Evolutionary conservation across 2,797 vertebrate genomes (phyloP), one percentile per base, ranked within the genome.

Genomic region (Helostoma temminkii): DNA sequence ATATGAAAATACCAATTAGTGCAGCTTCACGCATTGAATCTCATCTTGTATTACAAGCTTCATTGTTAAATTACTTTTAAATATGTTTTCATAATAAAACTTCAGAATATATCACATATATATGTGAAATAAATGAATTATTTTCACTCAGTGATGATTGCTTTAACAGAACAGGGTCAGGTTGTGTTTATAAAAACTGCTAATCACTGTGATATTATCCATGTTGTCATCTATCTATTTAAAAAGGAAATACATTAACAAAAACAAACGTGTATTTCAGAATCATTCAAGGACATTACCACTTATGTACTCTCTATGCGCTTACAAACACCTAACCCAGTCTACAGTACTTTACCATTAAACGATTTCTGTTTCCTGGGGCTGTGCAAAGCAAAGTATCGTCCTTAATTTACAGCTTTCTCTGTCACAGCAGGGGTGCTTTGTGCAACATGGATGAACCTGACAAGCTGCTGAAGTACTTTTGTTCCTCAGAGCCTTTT

Each of bases 401-500:
- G 8, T 21, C 53, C 52, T 34, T 61, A 68, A 69, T 84, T 71
- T 69, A 24, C 15, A 69, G 74, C 66, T 62, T 53, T 62, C 34
- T 72, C 55, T 49, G 34, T 63, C 54, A 42, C 79, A 78, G 77
- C 55, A 55, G 77, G 65, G 48, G 55, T 8, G 9, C 42, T 55
- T 14, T 52, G 54, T 69, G 65, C 10, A 61, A 37, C 48, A 63
- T 41, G 66, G 66, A 72, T 75, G 65, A 71, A 75, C 42, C 66
- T 79, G 75, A 75, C 69, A 74, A 65, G 57, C 50, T 63, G 42
- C 61, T 71, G 61, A 66, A 62, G 60, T 70, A 9, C 39, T 53
- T 87, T 62, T 78, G 54, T 76, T 69, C 56, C 57, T 82, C 1
- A 4, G 24, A 57, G 56, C 28, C 26, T 59, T 76, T 66, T 62